Evolutionary conservation across 92 coral and sea anemone genomes (phyloP).

Genomic region (Desmophyllum pertusum): DNA sequence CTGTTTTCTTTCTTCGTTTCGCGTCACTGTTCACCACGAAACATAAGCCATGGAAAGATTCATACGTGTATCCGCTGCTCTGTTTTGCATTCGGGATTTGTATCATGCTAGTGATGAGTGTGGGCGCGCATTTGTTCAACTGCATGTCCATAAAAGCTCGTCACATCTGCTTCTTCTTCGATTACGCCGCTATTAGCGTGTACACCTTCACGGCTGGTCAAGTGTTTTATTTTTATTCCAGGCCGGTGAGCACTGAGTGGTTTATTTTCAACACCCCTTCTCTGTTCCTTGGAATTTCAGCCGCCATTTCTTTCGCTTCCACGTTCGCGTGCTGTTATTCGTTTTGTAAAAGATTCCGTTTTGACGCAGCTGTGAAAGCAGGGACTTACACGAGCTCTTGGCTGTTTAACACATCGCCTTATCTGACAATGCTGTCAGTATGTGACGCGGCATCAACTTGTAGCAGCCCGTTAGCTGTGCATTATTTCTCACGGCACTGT

Average conservation of each 20-base stretch:
- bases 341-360: slow-evolving; percentile 59
- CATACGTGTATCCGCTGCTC: slow-evolving; percentile 76
- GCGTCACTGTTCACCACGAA: slow-evolving; percentile 56
- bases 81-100: slow-evolving; percentile 88
- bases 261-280: slow-evolving; percentile 44
- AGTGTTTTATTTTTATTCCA: slow-evolving; percentile 80
- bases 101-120: slow-evolving; percentile 81
- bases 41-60: slow-evolving; percentile 58
- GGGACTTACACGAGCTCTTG: slow-evolving; percentile 64
- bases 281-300: slow-evolving; percentile 67
- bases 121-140: slow-evolving; percentile 87
- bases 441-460: slow-evolving; percentile 27
- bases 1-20: slow-evolving; percentile 69
- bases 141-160: slow-evolving; percentile 83
- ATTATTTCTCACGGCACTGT: slow-evolving; percentile 69
- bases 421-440: slow-evolving; percentile 43
- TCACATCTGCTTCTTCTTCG: slow-evolving; percentile 91
- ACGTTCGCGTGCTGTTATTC: slow-evolving; percentile 74
- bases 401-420: slow-evolving; percentile 72
- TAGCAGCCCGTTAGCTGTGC: slow-evolving; percentile 49
- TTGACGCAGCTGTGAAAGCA: slow-evolving; percentile 68
- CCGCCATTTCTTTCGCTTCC: slow-evolving; percentile 63
- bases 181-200: slow-evolving; percentile 88
- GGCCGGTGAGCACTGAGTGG: slow-evolving; percentile 53
- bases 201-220: slow-evolving; percentile 82